Conservation (phyloP, 1,140 invertebrate species). For the Plutomurus gul region DNA sequence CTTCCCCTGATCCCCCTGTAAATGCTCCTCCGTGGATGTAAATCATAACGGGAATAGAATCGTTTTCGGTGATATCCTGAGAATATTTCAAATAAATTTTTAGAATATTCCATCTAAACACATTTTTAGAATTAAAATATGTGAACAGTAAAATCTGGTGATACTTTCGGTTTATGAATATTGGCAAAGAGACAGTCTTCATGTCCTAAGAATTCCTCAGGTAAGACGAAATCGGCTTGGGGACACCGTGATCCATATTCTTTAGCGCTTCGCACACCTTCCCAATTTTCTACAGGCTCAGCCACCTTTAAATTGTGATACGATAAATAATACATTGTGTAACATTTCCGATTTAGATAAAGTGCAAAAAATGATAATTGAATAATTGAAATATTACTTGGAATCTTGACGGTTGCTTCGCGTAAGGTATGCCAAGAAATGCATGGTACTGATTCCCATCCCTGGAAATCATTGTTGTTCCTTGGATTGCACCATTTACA, state of each 20-base stretch:
- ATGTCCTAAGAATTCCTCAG: conserved; percentile 33
- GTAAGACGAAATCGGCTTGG: conserved; percentile 48
- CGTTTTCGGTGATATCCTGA: neutral
- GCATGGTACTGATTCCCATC: neutral
- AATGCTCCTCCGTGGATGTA: conserved; percentile 65
- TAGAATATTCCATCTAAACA: neutral
- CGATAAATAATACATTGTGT: neutral
- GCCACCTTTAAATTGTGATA: conserved; percentile 37
- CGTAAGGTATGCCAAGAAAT: conserved; percentile 33
- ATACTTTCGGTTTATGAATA: conserved; percentile 34
- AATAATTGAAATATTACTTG: neutral
- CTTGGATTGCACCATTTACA: neutral
- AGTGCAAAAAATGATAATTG: neutral
- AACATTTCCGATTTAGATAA: too few species aligned
- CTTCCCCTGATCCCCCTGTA: conserved; percentile 56
- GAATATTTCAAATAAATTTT: neutral
- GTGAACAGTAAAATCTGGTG: too few species aligned
- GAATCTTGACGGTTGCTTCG: neutral
- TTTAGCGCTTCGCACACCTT: conserved; percentile 35
- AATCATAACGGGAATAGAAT: conserved; percentile 60
- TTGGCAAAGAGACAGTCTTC: conserved; percentile 42
- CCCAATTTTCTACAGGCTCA: conserved; percentile 39
- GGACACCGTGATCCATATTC: conserved; percentile 40
- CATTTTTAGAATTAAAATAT: conserved; percentile 51
- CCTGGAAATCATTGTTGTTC: neutral